Base-by-base conservation (phyloP, 1,140 invertebrate species). In the Drosophila watanabei region DNA sequence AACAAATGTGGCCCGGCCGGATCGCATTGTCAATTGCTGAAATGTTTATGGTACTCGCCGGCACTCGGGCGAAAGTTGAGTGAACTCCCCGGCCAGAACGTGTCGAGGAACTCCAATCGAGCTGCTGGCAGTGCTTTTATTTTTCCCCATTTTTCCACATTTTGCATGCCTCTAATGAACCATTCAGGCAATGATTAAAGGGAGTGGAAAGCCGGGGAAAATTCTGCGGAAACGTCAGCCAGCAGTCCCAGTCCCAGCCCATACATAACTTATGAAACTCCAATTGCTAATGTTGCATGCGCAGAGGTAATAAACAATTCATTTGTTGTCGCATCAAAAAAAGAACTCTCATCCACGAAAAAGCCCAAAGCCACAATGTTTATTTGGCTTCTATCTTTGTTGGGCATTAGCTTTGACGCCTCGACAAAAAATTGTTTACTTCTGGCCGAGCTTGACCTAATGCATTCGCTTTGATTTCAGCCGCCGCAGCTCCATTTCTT, bases 161-260 rank as follows among this genome's bases (percentile, higher is more conserved):
- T 85, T 86, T 81, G 82, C 82, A 86, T 82, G 82, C 60, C 82
- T 86, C 82, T 86, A 85, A 85, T 86, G 82, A 85, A 85, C 61
- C 82, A 66, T 86, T 85, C 62, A 72, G 60, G 39, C 68, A 45
- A 45, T 75, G 80, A 65, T 66, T 66, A 37, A 62, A 54, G 58
- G 60, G 58, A 35, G 33, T 61, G 65, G 30, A 14, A 46, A 24
- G 37, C 35, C 37, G 48, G 24, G 43, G n/a, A 52, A 51, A 49
- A 56, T 85, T 84, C 81, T 77, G 66, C 71, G 78, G 59, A 84
- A 85, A 81, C 75, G 82, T 69, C 77, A 77, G 82, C 52, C 58
- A 52, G 49, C 58, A 52, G 49, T 28, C 46, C 16, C 54, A 24
- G 35, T n/a, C 49, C 49, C 49, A 52, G 52, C 18, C 64, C 58